Evolutionary conservation across 2,797 vertebrate species (phyloP).

Genomic region (Tapirus indicus): DNA sequence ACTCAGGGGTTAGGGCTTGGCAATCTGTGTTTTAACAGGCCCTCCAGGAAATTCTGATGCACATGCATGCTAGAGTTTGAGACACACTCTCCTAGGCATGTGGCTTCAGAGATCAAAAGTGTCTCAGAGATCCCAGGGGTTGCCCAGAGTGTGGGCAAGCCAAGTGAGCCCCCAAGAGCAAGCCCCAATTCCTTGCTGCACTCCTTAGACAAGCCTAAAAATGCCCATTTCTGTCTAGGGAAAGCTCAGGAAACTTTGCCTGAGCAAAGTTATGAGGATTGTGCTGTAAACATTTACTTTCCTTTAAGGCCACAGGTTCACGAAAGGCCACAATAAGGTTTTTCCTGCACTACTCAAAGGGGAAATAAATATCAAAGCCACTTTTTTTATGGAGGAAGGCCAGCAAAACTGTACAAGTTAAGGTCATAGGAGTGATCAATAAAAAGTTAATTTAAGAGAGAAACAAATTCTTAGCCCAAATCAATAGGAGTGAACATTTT

Average conservation of each 20-base stretch:
- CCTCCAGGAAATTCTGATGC: background rate
- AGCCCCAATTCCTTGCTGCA: background rate
- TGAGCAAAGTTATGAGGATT: constrained; percentile 14
- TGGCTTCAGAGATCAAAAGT: constrained; percentile 19
- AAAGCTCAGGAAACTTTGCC: background rate
- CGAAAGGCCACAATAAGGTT: constrained; percentile 51
- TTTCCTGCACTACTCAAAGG: constrained; percentile 31
- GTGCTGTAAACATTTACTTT: constrained; percentile 45
- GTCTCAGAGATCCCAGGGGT: background rate
- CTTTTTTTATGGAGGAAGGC: constrained; percentile 58
- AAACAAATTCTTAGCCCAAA: constrained; percentile 87
- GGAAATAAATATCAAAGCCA: constrained; percentile 74
- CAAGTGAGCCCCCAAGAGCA: background rate
- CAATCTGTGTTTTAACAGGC: background rate
- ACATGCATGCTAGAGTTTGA: background rate
- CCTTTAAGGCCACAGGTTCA: constrained; percentile 57
- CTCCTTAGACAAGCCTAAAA: background rate
- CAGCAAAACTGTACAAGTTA: constrained; percentile 74
- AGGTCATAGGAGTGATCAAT: constrained; percentile 83
- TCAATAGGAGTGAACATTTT: constrained; percentile 81
- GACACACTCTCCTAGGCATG: background rate
- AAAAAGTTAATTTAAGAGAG: constrained; percentile 86
- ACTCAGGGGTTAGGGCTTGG: background rate
- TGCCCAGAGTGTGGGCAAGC: background rate
- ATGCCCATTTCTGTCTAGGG: background rate